Evolutionary conservation across 2,113 vertebrate species (phyloP), one percentile per base, ranked within the genome.

Genomic region (Taxidea taxus): DNA sequence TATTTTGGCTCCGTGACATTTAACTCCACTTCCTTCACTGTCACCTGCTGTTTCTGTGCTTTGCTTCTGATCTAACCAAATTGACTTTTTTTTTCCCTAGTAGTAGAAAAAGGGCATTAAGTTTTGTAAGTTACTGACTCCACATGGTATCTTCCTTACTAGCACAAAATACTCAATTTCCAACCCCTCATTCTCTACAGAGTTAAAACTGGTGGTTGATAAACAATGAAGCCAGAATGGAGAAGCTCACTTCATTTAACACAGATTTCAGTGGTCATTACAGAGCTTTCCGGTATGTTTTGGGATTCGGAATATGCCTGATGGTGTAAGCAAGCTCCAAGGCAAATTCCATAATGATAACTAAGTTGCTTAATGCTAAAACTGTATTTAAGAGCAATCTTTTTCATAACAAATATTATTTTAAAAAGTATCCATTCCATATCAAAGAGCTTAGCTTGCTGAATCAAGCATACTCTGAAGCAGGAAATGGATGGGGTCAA

Each of bases 21-120:
- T 92, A 97, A 95, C 68, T 98, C 64, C 58, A 51, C 51, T 96
- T 92, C 66, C 51, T 78, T 94, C 94, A 97, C 94, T 96, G 92
- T 97, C 82, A 96, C 95, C 78, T 97, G 94, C 74, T 93, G 91
- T 49, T 56, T 88, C 78, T 92, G 54, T 78, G 34, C 82, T 97
- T 96, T 89, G 25, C 47, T 94, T 96, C 92, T 94, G 44, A 93
- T 68, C 47, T 87, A 93, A 88, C 23, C 72, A 97, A 97, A 95
- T 23, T 81, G 78, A 91, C 66, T 90, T 70, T 3, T 87, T 88
- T 96, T 96, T 87, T 75, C 31, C 39, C 47, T 64, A 62, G 39
- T 89, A 68, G 25, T 89, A 96, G 78, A 88, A 84, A 93, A 95
- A 75, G n/a, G 54, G 8, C 6, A 92, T 10, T 60, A 75, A 62